Evolutionary conservation across 2,113 vertebrate genomes (phyloP), one percentile per base, ranked within the genome.

Genomic region (Mastomys natalensis): DNA sequence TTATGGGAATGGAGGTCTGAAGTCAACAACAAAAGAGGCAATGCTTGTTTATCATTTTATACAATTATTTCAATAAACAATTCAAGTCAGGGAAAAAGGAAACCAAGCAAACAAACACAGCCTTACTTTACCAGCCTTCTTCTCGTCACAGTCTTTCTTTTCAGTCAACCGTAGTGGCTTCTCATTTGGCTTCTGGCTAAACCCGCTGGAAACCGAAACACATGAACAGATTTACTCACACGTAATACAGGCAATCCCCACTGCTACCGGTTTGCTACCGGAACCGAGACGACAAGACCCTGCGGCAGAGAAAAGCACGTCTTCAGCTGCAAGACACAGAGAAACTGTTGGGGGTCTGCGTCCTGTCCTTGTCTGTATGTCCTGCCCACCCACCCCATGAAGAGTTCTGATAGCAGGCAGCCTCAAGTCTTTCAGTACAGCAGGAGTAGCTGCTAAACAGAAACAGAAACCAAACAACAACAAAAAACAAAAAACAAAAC

Each of bases 51-150:
- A 91, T 7, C 89, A 51, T 86, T 96, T 66, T 60, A 76, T 43
- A 84, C 1, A 88, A 78, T 89, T 70, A 89, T 68, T 95, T 78
- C 62, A 82, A 90, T 74, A 76, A 66, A 85, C 87, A 87, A 89
- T 90, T 70, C 24, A 93, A 53, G 53, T 12, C 21, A 93, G 96
- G 13, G 62, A 9, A 48, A 13, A 45, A 22, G 22, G 7, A 85
- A 81, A n/a, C 11, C 24, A 29, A 60, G 13, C 78, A 62, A 21
- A 43, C 66, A 51, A 37, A 53, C 45, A 6, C 26, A 55, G 10
- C 84, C 90, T 82, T 98, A 98, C 98, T 98, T 98, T 40, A 97
- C 81, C 95, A 97, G 90, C 81, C 77, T 97, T 98, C 68, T 98
- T 98, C 58, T 97, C 95, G 74, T 94, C 90, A 13, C 58, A 85